phyloP scores from a whole-genome alignment of 1,140 invertebrate species.

The Drosophila pseudoobscura region DNA sequence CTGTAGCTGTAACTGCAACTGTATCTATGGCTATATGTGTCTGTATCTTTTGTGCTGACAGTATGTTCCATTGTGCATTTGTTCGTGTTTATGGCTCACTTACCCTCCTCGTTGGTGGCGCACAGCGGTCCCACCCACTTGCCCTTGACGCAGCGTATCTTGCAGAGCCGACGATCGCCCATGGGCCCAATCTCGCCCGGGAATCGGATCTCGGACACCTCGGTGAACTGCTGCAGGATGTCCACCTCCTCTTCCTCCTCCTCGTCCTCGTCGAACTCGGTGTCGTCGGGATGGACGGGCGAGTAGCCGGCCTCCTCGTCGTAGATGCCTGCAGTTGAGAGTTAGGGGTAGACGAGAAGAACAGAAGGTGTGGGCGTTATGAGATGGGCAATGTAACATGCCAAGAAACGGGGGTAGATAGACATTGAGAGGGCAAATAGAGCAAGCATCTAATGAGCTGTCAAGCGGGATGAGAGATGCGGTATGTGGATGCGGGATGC shows the following conservation, averaged over 20 bases:
- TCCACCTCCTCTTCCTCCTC: slow-evolving; percentile 81
- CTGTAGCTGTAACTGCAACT: not conserved
- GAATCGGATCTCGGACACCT: slow-evolving; percentile 87
- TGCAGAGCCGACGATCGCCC: slow-evolving; percentile 88
- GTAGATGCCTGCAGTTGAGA: slow-evolving; percentile 63
- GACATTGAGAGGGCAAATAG: slow-evolving; percentile 56
- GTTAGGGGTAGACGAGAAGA: slow-evolving; percentile 60
- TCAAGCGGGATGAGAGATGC: slow-evolving; percentile 40
- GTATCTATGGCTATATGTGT: slow-evolving; percentile 28
- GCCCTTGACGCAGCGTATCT: slow-evolving; percentile 91
- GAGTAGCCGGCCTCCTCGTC: slow-evolving; percentile 77
- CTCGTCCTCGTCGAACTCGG: slow-evolving; percentile 76
- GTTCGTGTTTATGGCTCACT: slow-evolving; percentile 52
- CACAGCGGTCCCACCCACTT: slow-evolving; percentile 91
- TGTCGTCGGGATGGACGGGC: slow-evolving; percentile 72
- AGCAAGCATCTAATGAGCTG: slow-evolving; percentile 75
- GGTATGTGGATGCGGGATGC: slow-evolving; percentile 12
- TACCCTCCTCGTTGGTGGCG: slow-evolving; percentile 84
- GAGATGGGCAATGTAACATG: slow-evolving; percentile 80
- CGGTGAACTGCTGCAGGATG: slow-evolving; percentile 79
- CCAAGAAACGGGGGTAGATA: slow-evolving; percentile 67
- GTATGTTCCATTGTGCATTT: slow-evolving; percentile 20
- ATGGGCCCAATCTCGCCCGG: slow-evolving; percentile 87
- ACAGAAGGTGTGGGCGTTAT: slow-evolving; percentile 73
- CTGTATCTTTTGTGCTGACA: slow-evolving; percentile 5